Percentiles rank a stretch among this genome's conserved stretches.
Conservation (phyloP, 2,888 invertebrate genomes). For the Meloe dianella region DNA sequence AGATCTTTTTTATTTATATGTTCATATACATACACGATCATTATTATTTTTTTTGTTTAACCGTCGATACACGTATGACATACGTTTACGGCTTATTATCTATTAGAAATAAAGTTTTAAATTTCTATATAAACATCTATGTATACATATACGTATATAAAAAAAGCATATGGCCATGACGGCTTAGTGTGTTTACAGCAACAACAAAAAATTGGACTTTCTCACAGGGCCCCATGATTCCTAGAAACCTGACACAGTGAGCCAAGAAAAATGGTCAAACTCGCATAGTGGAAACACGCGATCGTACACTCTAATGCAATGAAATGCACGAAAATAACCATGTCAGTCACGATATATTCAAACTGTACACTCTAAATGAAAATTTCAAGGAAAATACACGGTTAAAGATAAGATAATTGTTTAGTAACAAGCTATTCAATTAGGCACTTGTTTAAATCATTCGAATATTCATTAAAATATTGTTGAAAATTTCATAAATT, state of each 20-base stretch:
- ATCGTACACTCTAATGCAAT: constrained; percentile 53
- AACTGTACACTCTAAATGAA: constrained; percentile 42
- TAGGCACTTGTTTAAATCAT: too few relatives aligned
- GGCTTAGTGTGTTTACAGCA: constrained; percentile 46
- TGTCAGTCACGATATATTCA: constrained; percentile 55
- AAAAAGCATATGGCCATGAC: constrained; percentile 43
- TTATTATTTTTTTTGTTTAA: not conserved
- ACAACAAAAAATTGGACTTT: constrained; percentile 57
- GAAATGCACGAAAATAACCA: constrained; percentile 54
- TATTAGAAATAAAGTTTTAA: not conserved
- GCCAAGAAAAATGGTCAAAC: constrained; percentile 60
- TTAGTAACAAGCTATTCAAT: too few relatives aligned
- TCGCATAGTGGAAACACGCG: constrained; percentile 55
- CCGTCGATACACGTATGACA: constrained; percentile 9
- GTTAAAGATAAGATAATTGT: not conserved
- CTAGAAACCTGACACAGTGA: constrained; percentile 59
- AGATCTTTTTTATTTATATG: not conserved
- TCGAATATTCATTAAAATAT: too few relatives aligned
- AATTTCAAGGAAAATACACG: constrained; percentile 40
- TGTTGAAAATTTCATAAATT: too few relatives aligned
- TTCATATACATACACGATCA: not conserved
- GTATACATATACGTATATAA: constrained; percentile 11
- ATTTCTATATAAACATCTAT: not conserved
- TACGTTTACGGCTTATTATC: not conserved
- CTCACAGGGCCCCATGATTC: constrained; percentile 59